Percentiles rank a stretch among this genome's conserved stretches.
Conservation (phyloP, 2,797 vertebrate genomes). For the Diglossa cyanea region DNA sequence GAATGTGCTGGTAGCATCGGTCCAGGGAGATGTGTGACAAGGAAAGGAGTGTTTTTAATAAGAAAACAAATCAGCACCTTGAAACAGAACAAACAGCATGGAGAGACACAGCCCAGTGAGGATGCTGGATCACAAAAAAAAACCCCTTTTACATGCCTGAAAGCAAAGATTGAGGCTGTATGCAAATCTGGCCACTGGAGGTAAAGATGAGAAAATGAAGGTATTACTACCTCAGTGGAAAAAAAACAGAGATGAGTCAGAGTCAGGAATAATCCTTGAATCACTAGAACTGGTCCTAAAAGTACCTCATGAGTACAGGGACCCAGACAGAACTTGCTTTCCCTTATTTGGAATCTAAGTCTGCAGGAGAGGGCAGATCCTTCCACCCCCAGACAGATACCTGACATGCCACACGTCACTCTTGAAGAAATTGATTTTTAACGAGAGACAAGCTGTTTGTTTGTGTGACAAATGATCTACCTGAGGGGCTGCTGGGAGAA, state of each 20-base stretch:
- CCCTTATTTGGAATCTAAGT: background rate
- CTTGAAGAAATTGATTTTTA: background rate
- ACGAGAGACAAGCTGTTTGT: background rate
- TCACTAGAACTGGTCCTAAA: background rate
- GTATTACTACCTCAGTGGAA: background rate
- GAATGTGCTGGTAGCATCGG: background rate
- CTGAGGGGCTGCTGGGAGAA: background rate
- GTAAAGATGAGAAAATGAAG: background rate
- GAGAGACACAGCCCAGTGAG: background rate
- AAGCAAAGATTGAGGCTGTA: background rate
- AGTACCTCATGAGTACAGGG: background rate
- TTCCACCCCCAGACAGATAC: background rate
- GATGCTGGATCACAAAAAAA: background rate
- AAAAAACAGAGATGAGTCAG: background rate
- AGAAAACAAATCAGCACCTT: background rate
- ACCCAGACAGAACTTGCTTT: background rate
- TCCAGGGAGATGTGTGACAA: background rate
- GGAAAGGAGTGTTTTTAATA: background rate
- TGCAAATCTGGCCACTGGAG: background rate
- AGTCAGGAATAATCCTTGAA: background rate
- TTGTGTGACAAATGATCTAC: constrained; percentile 4
- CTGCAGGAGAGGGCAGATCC: background rate
- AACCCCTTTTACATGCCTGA: background rate
- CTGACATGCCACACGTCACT: background rate
- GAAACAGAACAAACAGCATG: background rate